Conservation (phyloP, 1,140 invertebrate genomes). For the Scaptomyza hsui region DNA sequence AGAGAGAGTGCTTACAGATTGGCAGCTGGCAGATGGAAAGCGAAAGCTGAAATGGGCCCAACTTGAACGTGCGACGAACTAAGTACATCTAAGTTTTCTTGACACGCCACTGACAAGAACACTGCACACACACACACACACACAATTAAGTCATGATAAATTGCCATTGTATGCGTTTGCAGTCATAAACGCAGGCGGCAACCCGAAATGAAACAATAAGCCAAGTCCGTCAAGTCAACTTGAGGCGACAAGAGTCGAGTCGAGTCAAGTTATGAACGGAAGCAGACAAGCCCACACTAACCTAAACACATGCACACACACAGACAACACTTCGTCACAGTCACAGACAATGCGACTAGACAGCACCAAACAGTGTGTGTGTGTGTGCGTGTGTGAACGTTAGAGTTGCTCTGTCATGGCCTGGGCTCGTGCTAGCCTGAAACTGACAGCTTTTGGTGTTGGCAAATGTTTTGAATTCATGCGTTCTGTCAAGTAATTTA, state of each 20-base stretch:
- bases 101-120: slow-evolving; percentile 72
- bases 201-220: slow-evolving; percentile 80
- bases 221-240: slow-evolving; percentile 78
- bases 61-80: slow-evolving; percentile 68
- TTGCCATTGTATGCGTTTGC: slow-evolving; percentile 79
- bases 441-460: slow-evolving; percentile 51
- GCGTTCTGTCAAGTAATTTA: slow-evolving; percentile 67
- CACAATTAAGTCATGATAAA: slow-evolving; percentile 79
- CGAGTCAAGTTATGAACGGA: slow-evolving; percentile 65
- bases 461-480: slow-evolving; percentile 60
- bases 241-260: slow-evolving; percentile 75
- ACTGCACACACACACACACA: slow-evolving; percentile 37
- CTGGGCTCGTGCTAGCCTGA: slow-evolving; percentile 38
- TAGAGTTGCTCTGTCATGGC: slow-evolving; percentile 40
- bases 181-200: slow-evolving; percentile 69
- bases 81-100: slow-evolving; percentile 64
- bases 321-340: slow-evolving; percentile 49
- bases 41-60: slow-evolving; percentile 28
- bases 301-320: slow-evolving; percentile 8
- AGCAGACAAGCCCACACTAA: slow-evolving; percentile 44
- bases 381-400: slow-evolving; percentile 14
- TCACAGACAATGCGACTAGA: slow-evolving; percentile 76
- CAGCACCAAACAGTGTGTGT: slow-evolving; percentile 40
- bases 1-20: background rate
- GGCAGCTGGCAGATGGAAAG: slow-evolving; percentile 8